phyloP scores from a whole-genome alignment of 2,888 invertebrate species.

The Caenorhabditis virilis region DNA sequence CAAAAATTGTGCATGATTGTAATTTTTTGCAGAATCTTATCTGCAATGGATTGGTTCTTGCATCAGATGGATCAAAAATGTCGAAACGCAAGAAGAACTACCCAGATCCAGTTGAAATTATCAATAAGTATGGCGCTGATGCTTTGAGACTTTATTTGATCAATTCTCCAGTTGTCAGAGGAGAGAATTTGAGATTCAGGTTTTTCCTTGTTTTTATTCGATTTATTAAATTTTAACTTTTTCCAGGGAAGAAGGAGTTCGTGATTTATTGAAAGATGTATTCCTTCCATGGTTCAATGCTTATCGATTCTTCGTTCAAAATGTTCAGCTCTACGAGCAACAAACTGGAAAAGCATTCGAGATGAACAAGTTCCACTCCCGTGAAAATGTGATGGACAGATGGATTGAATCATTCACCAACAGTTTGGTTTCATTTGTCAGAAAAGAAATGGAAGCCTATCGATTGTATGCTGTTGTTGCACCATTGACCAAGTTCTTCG shows the following conservation, averaged over 20 bases:
- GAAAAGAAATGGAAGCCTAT: conserved; percentile 84
- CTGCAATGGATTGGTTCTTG: conserved; percentile 91
- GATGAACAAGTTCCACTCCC: conserved; percentile 40
- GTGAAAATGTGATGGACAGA: conserved; percentile 86
- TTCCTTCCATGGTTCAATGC: conserved; percentile 88
- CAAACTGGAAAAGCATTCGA: conserved; percentile 43
- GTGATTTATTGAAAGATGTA: conserved; percentile 93
- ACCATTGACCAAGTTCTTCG: conserved; percentile 89
- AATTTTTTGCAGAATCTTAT: conserved; percentile 79
- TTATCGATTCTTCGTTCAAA: conserved; percentile 87
- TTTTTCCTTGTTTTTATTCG: conserved; percentile 1
- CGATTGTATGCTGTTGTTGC: conserved; percentile 93
- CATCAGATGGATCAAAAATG: conserved; percentile 96
- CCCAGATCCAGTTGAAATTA: conserved; percentile 87
- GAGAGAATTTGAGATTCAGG: conserved; percentile 87
- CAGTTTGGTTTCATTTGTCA: conserved; percentile 84
- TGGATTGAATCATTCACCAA: conserved; percentile 98
- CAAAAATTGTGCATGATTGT: too few relatives aligned
- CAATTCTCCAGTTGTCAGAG: conserved; percentile 95
- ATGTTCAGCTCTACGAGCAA: conserved; percentile 81
- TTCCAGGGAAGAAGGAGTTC: conserved; percentile 89
- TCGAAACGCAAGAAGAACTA: conserved; percentile 98
- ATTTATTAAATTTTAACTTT: neutral
- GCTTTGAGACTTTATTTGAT: conserved; percentile 92
- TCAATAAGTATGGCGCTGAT: conserved; percentile 93